Base-by-base conservation (phyloP, 2,113 vertebrate genomes). In the Penelope pileata region DNA sequence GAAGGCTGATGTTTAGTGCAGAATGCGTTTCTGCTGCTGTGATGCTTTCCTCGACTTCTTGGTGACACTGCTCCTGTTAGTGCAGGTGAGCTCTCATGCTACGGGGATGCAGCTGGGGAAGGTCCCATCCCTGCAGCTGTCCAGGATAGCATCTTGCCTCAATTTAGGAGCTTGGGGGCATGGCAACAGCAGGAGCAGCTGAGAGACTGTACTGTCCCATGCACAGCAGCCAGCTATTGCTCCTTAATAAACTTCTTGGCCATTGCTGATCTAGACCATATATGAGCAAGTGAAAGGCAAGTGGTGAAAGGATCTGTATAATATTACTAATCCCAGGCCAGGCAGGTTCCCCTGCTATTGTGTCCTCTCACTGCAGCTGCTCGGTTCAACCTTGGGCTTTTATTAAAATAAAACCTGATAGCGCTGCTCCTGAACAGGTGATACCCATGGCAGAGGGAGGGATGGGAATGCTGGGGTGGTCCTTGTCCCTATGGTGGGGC, bases 231-330 rank as follows among this genome's bases (percentile, higher is more conserved):
- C 85, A 94, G 12, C 72, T 70, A 43, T 48, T 0, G 0, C 34
- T 88, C 64, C 85, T 96, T 96, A 97, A 97, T 97, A 96, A 97
- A 96, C 91, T 76, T 86, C 17, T 23, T 96, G 95, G 90, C 95
- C 85, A 68, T 23, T 2, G 42, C 91, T 96, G 95, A 62, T 91
- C 85, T 34, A 5, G 63, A 22, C 69, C 42, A 2, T 83, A 94
- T 94, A 97, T 89, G 96, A 97, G 40, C 80, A 96, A 96, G 97
- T 96, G 96, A 68, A 95, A 96, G 91, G 95, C 91, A 96, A 97
- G 97, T 97, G 97, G 92, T 96, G 96, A 94, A 91, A 96, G 93
- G 86, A 40, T 95, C 86, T 79, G 74, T 81, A 94, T 97, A 92
- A 74, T 10, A 5, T 97, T 96, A 94, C 95, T 87, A 83, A 94